Conservation (phyloP, 2,797 vertebrate species). For the Enteromius fasciolatus region DNA sequence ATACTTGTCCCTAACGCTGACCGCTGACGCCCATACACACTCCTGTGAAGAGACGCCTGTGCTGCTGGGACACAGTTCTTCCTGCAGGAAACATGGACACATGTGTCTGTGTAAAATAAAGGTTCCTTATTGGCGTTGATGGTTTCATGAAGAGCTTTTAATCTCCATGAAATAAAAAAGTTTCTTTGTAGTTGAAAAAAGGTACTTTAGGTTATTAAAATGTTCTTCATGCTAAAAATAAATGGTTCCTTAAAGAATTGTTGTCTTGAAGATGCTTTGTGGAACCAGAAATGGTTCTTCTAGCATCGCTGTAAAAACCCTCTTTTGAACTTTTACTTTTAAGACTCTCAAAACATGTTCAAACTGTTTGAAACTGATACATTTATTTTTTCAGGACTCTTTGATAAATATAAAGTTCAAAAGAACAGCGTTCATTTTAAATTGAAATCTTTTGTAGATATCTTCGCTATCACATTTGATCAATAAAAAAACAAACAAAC, state of each 20-base stretch:
- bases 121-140: not conserved
- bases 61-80: constrained; percentile 88
- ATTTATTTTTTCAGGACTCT: not conserved
- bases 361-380: too few relatives aligned
- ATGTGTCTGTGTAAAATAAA: not conserved
- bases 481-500: not conserved
- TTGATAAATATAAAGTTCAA: not conserved
- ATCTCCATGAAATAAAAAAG: not conserved
- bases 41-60: constrained; percentile 77
- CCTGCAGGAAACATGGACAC: constrained; percentile 71
- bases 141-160: not conserved
- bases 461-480: not conserved
- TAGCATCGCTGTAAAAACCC: not conserved
- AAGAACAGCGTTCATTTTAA: too few relatives aligned
- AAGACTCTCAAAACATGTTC: not conserved
- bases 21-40: constrained; percentile 91
- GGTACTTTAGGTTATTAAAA: not conserved
- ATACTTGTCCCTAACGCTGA: constrained; percentile 91
- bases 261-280: not conserved
- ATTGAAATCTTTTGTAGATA: not conserved
- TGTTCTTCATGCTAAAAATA: not conserved
- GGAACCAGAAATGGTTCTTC: not conserved
- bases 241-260: not conserved
- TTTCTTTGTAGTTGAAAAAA: not conserved
- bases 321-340: not conserved